phyloP scores from a whole-genome alignment of 2,888 invertebrate genomes.

The Sesia apiformis region DNA sequence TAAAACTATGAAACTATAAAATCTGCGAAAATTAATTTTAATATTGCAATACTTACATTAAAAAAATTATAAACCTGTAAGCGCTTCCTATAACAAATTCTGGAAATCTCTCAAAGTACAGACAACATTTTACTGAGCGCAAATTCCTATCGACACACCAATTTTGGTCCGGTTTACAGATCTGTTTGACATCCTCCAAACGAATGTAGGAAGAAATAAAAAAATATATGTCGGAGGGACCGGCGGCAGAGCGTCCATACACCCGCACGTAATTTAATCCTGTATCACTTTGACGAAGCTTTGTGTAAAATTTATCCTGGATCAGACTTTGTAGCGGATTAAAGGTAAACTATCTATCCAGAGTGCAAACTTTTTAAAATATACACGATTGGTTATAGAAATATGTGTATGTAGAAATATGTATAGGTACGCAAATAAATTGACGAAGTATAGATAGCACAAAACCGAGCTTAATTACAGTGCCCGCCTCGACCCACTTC shows the following conservation, averaged over 20 bases:
- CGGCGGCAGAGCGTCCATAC: slow-evolving; percentile 25
- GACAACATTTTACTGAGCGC: not conserved
- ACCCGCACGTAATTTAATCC: slow-evolving; percentile 55
- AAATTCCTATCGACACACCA: not conserved
- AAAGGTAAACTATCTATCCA: not conserved
- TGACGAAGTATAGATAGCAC: slow-evolving; percentile 14
- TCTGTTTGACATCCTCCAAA: slow-evolving; percentile 58
- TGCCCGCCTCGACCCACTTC: slow-evolving; percentile 48
- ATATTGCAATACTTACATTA: too few species aligned
- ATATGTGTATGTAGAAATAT: too few species aligned
- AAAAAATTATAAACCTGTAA: too few species aligned
- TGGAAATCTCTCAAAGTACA: slow-evolving; percentile 5
- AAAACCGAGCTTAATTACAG: slow-evolving; percentile 53
- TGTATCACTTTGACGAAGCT: slow-evolving; percentile 52
- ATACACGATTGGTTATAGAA: too few species aligned
- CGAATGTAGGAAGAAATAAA: slow-evolving; percentile 32
- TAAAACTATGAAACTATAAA: too few species aligned
- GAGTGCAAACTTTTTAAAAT: too few species aligned
- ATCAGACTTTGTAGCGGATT: slow-evolving; percentile 16
- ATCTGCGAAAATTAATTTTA: too few species aligned
- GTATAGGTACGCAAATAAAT: not conserved
- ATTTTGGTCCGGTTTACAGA: slow-evolving; percentile 53
- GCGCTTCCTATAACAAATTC: slow-evolving; percentile 24
- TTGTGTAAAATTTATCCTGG: slow-evolving; percentile 30
- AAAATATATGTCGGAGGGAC: slow-evolving; percentile 30